A percentile compares a stretch with the other conserved stretches of the same genome.
phyloP scores from a whole-genome alignment of 2,113 vertebrate species.

The Apus apus region DNA sequence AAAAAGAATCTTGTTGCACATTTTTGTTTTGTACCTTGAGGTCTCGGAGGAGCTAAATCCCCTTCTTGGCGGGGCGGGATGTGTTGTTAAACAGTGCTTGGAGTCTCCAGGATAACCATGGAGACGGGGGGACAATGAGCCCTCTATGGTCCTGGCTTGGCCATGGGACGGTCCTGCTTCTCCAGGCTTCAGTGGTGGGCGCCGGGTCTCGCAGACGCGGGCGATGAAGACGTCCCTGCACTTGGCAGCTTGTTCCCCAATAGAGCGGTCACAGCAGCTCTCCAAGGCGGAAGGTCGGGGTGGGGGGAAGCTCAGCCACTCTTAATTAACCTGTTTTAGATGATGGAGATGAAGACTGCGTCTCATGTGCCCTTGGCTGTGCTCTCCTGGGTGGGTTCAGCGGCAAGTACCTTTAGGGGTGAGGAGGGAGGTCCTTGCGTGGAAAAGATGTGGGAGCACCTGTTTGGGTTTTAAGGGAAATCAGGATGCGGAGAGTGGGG shows the following conservation, averaged over 20 bases:
- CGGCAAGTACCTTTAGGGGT: fast-evolving
- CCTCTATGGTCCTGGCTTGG: slow-evolving; percentile 34
- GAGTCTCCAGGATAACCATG: slow-evolving; percentile 52
- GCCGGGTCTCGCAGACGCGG: background rate
- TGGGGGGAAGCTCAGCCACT: background rate
- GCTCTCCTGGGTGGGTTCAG: fast-evolving
- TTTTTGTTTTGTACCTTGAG: slow-evolving; percentile 67
- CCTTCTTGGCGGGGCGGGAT: slow-evolving; percentile 46
- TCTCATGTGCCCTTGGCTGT: fast-evolving
- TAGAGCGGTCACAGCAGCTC: background rate
- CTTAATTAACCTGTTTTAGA: background rate
- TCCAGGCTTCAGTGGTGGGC: background rate
- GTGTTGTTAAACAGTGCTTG: slow-evolving; percentile 64
- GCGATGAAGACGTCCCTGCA: slow-evolving; percentile 36
- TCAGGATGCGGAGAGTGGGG: background rate
- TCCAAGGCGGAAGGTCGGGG: background rate
- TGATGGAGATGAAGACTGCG: background rate
- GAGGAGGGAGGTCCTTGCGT: fast-evolving
- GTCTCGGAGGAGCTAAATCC: slow-evolving; percentile 65
- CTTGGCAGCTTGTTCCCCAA: slow-evolving; percentile 36
- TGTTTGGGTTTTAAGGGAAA: background rate
- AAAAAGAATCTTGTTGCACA: slow-evolving; percentile 70
- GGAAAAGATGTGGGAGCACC: fast-evolving
- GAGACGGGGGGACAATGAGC: slow-evolving; percentile 47
- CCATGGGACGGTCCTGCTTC: background rate